Conservation (phyloP, 2,888 invertebrate genomes). For the Drosophila mettleri region DNA sequence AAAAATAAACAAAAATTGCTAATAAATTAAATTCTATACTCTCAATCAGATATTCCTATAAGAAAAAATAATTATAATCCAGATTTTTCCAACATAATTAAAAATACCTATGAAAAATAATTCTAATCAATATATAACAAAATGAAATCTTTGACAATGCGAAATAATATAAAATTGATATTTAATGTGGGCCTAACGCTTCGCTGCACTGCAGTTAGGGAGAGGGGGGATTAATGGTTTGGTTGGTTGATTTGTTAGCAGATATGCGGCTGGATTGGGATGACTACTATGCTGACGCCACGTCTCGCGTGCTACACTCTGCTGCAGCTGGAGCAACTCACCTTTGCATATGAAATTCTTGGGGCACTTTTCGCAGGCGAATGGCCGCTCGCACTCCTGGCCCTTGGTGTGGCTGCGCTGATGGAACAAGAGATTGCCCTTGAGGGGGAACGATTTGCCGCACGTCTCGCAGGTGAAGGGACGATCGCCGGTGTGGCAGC, state of each 20-base stretch:
- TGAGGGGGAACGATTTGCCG: slow-evolving; percentile 94
- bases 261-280: slow-evolving; percentile 27
- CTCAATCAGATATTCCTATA: no score
- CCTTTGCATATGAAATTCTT: slow-evolving; percentile 96
- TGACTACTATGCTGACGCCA: slow-evolving; percentile 76
- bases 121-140: no score
- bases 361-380: slow-evolving; percentile 92
- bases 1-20: no score
- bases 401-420: slow-evolving; percentile 94
- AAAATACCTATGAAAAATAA: no score
- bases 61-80: no score
- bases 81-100: no score
- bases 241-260: slow-evolving; percentile 7
- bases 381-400: slow-evolving; percentile 88
- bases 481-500: slow-evolving; percentile 90
- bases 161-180: no score
- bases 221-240: not conserved
- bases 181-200: not conserved
- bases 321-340: slow-evolving; percentile 60
- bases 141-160: no score
- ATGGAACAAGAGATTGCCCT: slow-evolving; percentile 93
- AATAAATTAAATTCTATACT: no score
- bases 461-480: slow-evolving; percentile 94
- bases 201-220: slow-evolving; percentile 24
- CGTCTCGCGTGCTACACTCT: slow-evolving; percentile 59